Evolutionary conservation across 2,888 invertebrate genomes (phyloP).

Genomic region (Acleris emargana): DNA sequence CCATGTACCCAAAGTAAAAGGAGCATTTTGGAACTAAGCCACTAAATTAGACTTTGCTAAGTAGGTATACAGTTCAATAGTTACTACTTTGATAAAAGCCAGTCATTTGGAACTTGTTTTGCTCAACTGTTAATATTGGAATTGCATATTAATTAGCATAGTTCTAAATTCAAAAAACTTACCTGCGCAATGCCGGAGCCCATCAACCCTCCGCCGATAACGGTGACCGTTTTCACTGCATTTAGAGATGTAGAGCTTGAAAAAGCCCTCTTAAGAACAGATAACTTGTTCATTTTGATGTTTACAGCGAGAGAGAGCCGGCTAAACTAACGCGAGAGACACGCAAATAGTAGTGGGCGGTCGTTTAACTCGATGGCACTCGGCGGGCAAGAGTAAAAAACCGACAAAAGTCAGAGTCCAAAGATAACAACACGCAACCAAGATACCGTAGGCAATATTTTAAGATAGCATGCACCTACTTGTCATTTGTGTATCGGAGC

Average conservation of each 20-base stretch:
- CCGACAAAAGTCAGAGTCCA: constrained; percentile 25
- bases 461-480: constrained; percentile 37
- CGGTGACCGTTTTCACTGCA: constrained; percentile 90
- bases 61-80: no score
- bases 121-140: neutral
- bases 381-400: constrained; percentile 16
- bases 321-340: constrained; percentile 27
- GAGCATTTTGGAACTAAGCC: no score
- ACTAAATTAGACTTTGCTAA: no score
- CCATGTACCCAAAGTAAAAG: no score
- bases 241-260: constrained; percentile 72
- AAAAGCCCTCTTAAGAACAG: constrained; percentile 65
- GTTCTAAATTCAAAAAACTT: constrained; percentile 41
- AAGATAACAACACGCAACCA: constrained; percentile 19
- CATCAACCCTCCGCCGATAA: constrained; percentile 95
- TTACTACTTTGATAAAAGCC: neutral
- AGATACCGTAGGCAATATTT: constrained; percentile 12
- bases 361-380: neutral
- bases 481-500: constrained; percentile 38
- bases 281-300: constrained; percentile 66
- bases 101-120: neutral
- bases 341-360: constrained; percentile 8
- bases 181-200: constrained; percentile 96
- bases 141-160: neutral
- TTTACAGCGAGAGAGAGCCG: constrained; percentile 32